Evolutionary conservation across 2,888 invertebrate species (phyloP), one percentile per base, ranked within the genome.

Genomic region (Cylloceria caligata): DNA sequence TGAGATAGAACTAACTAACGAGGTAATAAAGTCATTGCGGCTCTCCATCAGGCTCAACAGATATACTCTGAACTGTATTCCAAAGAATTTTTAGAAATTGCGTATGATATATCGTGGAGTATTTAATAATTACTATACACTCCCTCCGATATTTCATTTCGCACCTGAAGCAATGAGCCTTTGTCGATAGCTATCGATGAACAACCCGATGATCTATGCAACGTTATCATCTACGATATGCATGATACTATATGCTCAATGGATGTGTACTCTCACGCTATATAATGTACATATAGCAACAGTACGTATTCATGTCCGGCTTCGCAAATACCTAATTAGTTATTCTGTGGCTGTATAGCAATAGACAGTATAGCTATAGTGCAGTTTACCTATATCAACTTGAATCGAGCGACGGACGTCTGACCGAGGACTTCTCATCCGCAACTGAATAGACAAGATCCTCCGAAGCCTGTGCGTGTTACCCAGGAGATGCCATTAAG

Each of bases 401-500:
- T n/a, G 16, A 30, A 57, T 27, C 6, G 69, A 52, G 52, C 36
- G 36, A 42, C 39, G 52, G 49, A 55, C 57, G 45, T 30, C 57
- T 60, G 71, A 72, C 60, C 45, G 57, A 57, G 42, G 57, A 27
- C 60, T 45, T 60, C 71, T 60, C 60, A 19, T 72, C 57, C 42
- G 6, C 34, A 11, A 60, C 57, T 72, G 60, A 60, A 72, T 60
- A 13, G 57, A 30, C 16, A 24, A 27, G 60, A 45, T 60, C 71
- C 71, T 60, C 71, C 60, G 71, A 42, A 71, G 57, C 57, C 60
- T 7, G 30, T 13, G 42, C 19, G 47, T 45, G 71, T 60, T 72
- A 57, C 42, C 73, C n/a, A 47, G 57, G 30, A 75, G 47, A 76
- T 57, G 49, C 72, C 47, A 60, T 83, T 80, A 80, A 80, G 67